These are phyloP conservation scores for Mizuhopecten yessoensis DNA, from an alignment of 1,140 invertebrate species.

Conservation along the genomic window DNA sequence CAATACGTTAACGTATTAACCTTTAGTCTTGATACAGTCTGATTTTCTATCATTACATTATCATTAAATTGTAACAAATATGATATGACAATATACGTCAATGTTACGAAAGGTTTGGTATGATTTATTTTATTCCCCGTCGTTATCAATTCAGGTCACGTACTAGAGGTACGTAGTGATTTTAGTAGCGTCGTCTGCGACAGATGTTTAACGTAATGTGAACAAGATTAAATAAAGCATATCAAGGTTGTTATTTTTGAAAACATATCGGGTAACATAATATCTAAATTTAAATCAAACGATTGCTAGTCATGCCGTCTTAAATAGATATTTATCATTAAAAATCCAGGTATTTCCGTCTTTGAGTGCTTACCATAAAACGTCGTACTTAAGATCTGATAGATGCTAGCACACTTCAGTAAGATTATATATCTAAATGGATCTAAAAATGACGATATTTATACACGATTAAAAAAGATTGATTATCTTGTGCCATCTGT, in stretches of 20 bases:
- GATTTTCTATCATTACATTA: background rate
- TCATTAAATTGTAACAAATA: background rate
- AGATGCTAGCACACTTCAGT: background rate
- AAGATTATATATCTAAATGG: background rate
- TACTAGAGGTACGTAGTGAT: background rate
- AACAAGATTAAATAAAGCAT: background rate
- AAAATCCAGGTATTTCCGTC: background rate
- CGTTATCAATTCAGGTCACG: background rate
- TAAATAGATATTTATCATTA: conserved; percentile 9
- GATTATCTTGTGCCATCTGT: background rate
- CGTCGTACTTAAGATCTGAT: background rate
- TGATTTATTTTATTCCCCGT: background rate
- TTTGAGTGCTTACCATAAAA: too few relatives aligned
- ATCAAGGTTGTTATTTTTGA: background rate
- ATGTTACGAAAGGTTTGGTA: background rate
- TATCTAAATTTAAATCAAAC: conserved; percentile 36
- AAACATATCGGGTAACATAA: background rate
- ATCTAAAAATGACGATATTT: background rate
- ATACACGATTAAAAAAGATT: background rate
- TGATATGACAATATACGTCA: background rate
- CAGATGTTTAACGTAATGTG: background rate
- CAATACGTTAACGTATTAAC: background rate
- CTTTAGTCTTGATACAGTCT: background rate
- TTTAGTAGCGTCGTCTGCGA: background rate
- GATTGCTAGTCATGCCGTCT: background rate